These are phyloP conservation scores for Allacma fusca DNA, from an alignment of 2,888 invertebrate genomes.

Conservation along the genomic window DNA sequence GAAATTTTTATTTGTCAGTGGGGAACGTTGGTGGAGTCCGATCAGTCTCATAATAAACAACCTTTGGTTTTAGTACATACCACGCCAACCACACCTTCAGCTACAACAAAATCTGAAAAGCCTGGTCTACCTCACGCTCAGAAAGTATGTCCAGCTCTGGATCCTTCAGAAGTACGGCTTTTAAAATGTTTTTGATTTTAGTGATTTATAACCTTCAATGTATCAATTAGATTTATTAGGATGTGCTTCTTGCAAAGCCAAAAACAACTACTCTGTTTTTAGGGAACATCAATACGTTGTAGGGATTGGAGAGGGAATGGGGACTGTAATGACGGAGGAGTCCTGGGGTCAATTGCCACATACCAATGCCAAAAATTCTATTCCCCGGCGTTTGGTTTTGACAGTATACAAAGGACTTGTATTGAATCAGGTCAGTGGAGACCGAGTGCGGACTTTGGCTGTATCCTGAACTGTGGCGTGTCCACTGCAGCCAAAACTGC, in stretches of 20 bases:
- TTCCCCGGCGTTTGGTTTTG: not conserved
- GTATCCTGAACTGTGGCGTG: slow-evolving; percentile 27
- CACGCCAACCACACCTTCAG: not conserved
- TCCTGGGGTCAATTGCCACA: not conserved
- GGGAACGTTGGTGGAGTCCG: too few relatives aligned
- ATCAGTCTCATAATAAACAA: too few relatives aligned
- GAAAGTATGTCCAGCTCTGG: not conserved
- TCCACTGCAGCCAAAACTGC: not conserved
- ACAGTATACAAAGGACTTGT: slow-evolving; percentile 9
- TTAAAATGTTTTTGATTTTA: too few relatives aligned
- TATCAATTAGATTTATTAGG: too few relatives aligned
- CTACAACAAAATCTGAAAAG: not conserved
- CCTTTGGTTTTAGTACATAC: too few relatives aligned
- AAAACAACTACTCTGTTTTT: not conserved
- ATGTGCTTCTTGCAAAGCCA: too few relatives aligned
- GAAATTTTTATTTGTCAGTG: too few relatives aligned
- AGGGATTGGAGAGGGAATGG: not conserved
- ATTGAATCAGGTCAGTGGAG: slow-evolving; percentile 13
- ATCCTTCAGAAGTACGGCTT: not conserved
- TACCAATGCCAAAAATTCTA: slow-evolving; percentile 17
- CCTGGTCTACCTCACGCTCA: not conserved
- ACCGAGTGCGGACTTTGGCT: not conserved
- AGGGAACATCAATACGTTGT: slow-evolving; percentile 3
- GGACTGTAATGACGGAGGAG: not conserved
- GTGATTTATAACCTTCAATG: too few relatives aligned